Evolutionary conservation across 2,113 vertebrate genomes (phyloP), one percentile per base, ranked within the genome.

Genomic region (Eolophus roseicapilla): DNA sequence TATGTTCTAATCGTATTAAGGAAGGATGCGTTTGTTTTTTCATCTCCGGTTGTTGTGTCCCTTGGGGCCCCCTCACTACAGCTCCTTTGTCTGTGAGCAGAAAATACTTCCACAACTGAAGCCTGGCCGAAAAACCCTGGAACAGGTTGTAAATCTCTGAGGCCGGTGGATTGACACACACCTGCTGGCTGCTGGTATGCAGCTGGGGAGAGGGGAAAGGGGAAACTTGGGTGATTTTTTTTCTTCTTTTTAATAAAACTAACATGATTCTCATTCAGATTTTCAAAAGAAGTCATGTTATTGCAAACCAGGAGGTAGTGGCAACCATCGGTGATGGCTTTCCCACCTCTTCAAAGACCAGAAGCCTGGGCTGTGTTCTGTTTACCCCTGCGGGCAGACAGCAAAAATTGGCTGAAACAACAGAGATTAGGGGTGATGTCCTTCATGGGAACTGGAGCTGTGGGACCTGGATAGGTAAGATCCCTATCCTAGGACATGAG

Each of bases 91-190:
- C 81, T 90, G 92, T 82, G 82, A 96, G 92, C 86, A 97, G 92
- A 93, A 97, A 97, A 92, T 10, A 29, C 78, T 96, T 97, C 93
- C 92, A 86, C 46, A 25, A 37, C 55, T 37, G 21, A 62, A 73
- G 63, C 76, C 79, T 82, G 92, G 75, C 68, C 23, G 37, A 93
- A 92, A 93, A 90, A 93, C 82, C 77, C 90, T 95, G 95, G 88
- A 84, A 39, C 95, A 97, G 96, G 91, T 92, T 96, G 96, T 97
- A 97, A 97, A 98, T 98, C 96, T 98, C 86, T 1, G 2, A 8
- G 59, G 90, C 89, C 9, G 17, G 64, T 27, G 5, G 33, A 82
- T 68, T 62, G 62, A 94, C 94, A 96, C 82, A 96, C 96, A 97
- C 97, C 96, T 97, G 97, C 95, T 92, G 92, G 89, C 88, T 82